Conservation (phyloP, 2,113 vertebrate species). For the Takifugu bimaculatus region DNA sequence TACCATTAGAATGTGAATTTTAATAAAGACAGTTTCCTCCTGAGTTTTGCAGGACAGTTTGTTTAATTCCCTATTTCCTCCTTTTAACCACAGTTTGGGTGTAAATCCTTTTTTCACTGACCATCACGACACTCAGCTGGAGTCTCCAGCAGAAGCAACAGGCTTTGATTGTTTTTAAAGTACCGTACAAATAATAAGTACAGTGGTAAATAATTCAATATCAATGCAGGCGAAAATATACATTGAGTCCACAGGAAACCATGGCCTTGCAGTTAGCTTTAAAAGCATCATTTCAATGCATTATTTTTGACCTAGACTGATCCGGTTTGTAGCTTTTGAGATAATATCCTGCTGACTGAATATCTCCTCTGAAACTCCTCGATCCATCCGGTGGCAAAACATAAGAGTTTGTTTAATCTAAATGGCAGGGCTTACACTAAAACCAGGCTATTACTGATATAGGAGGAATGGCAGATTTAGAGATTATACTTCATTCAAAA, state of each 20-base stretch:
- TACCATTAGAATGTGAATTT: conserved; percentile 61
- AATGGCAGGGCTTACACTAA: conserved; percentile 67
- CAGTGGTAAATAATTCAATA: too few relatives aligned
- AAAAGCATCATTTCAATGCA: conserved; percentile 26
- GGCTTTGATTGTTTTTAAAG: too few relatives aligned
- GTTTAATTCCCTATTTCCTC: conserved; percentile 8
- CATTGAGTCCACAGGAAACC: not conserved
- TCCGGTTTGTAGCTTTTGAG: conserved; percentile 38
- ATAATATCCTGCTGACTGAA: conserved; percentile 17
- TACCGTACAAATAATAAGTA: too few relatives aligned
- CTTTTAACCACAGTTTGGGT: too few relatives aligned
- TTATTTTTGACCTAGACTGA: conserved; percentile 48
- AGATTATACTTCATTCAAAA: conserved; percentile 72
- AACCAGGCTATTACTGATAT: conserved; percentile 67
- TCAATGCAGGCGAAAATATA: too few relatives aligned
- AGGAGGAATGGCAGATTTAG: conserved; percentile 59
- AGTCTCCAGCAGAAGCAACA: too few relatives aligned
- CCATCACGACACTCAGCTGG: not conserved
- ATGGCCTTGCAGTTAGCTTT: conserved; percentile 29
- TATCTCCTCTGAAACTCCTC: conserved; percentile 26
- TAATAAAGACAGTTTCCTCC: conserved; percentile 56
- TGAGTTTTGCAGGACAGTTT: conserved; percentile 48
- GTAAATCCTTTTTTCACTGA: conserved; percentile 1
- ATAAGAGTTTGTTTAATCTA: conserved; percentile 70
- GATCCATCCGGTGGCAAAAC: conserved; percentile 40